Base-by-base conservation (phyloP, 2,888 invertebrate species). In the Desoria tigrina region DNA sequence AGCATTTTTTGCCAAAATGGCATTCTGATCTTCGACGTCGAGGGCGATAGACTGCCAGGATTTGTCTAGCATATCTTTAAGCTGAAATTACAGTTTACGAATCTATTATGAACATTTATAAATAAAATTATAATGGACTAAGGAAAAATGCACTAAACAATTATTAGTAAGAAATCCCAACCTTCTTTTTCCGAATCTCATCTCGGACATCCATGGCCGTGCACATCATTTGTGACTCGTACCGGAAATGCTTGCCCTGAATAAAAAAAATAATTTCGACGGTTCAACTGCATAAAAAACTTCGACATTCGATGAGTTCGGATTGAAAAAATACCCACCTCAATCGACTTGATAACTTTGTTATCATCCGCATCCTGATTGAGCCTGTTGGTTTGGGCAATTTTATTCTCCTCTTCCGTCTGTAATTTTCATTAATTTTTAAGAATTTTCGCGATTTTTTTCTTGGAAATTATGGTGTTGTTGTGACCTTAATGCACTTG, bases 181-280 rank as follows among this genome's bases (percentile, higher is more conserved):
- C 67, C 64, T 69, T 66, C 54, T 73, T 72, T 4, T 65, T 50
- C 21, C 75, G 67, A 14, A 74, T 56, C 61, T 75, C 72, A 61
- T 72, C 71, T 14, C 70, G 63, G 65, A 68, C 68, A n/a, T 70
- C 72, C 64, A 72, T 71, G 21, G 57, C 39, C 6, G 69, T 71
- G 23, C 63, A 63, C 16, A 61, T 61, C 11, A 75, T 60, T 61
- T 72, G 69, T 2, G 63, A 57, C 42, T 75, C 75, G 27, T 73
- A 72, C 2, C 72, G 66, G 60, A 75, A 75, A 63, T 75, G 75
- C 49, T 75, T 75, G 1, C 66, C 72, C 57, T 64, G 9, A 55
- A 32, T 45, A 16, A 16, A 16, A 11, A 16, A 9, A 39, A 39
- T 39, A 39, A 39, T n/a, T 49, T 49, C 23, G 7, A 21, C 4